Conservation (phyloP, 2,113 vertebrate genomes). For the Caranx ignobilis region DNA sequence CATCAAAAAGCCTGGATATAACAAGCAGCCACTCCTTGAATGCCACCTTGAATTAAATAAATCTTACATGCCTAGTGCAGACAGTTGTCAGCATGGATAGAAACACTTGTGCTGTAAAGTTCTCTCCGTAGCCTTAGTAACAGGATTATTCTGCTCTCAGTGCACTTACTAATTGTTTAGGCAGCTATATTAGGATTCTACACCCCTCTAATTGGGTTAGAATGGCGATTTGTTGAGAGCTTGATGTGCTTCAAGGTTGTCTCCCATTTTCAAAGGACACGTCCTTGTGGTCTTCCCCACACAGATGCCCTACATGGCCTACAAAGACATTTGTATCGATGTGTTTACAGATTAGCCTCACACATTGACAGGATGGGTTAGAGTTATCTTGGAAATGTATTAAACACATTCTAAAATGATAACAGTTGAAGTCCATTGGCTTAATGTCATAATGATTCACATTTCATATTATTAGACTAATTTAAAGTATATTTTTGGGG, state of each 20-base stretch:
- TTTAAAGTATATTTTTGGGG: no score
- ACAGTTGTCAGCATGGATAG: constrained; percentile 51
- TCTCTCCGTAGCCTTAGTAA: constrained; percentile 53
- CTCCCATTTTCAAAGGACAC: constrained; percentile 29
- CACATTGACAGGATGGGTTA: not conserved
- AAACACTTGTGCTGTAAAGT: constrained; percentile 39
- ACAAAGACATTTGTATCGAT: not conserved
- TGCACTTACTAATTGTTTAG: constrained; percentile 70
- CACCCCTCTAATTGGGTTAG: constrained; percentile 69
- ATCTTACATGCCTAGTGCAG: constrained; percentile 42
- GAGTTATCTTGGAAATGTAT: not conserved
- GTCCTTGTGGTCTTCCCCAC: constrained; percentile 21
- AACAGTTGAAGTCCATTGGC: not conserved
- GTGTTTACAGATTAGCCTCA: not conserved
- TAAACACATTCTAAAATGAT: not conserved
- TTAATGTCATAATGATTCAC: not conserved
- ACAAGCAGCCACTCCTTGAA: constrained; percentile 30
- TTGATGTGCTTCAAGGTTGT: constrained; percentile 67
- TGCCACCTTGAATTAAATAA: constrained; percentile 65
- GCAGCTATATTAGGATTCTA: constrained; percentile 55
- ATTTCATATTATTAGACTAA: not conserved
- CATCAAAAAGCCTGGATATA: not conserved
- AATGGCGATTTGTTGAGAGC: constrained; percentile 61
- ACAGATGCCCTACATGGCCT: not conserved
- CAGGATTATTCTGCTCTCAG: constrained; percentile 71